Evolutionary conservation across 2,888 invertebrate species (phyloP).

Genomic region (Ornithoptera alexandrae): DNA sequence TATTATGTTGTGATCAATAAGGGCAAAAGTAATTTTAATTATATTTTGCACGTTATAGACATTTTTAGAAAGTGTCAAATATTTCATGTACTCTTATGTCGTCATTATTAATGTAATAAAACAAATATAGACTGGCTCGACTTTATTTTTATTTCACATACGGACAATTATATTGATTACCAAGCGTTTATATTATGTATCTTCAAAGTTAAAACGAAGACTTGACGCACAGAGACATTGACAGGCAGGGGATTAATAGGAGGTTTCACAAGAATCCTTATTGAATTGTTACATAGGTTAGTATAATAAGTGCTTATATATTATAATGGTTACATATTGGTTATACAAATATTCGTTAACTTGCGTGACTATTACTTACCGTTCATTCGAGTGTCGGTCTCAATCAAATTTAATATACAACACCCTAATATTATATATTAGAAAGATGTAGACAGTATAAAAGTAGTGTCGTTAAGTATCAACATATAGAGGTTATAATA

Average conservation of each 20-base stretch:
- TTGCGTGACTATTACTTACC: not conserved
- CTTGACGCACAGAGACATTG: too few relatives aligned
- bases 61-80: not conserved
- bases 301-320: not conserved
- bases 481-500: too few relatives aligned
- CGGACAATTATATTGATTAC: not conserved
- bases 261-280: not conserved
- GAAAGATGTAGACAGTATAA: too few relatives aligned
- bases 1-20: too few relatives aligned
- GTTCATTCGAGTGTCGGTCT: not conserved
- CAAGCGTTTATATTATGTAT: not conserved
- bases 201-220: too few relatives aligned
- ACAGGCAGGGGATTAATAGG: not conserved
- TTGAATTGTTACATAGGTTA: not conserved
- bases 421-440: too few relatives aligned
- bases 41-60: too few relatives aligned
- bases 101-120: not conserved
- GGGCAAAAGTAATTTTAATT: too few relatives aligned
- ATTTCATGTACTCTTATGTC: not conserved
- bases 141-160: not conserved
- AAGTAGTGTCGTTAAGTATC: too few relatives aligned
- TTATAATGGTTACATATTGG: not conserved
- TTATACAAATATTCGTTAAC: not conserved
- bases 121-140: not conserved
- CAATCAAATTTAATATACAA: not conserved